Conservation (phyloP, 1,140 invertebrate species). For the Campoletis sonorensis region DNA sequence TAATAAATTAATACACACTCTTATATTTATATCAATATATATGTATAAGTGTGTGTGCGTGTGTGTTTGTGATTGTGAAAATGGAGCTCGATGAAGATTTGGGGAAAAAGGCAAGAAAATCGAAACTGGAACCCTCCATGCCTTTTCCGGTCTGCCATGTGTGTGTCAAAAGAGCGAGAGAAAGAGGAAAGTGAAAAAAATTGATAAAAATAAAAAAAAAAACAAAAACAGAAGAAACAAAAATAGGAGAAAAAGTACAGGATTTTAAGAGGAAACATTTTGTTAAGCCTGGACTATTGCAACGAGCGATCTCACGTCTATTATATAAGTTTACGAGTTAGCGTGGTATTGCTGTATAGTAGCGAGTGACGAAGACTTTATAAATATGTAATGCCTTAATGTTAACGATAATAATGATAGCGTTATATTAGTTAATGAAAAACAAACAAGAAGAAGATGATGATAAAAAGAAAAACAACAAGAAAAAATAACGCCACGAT, state of each 20-base stretch:
- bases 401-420: conserved; percentile 75
- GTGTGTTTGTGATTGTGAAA: conserved; percentile 23
- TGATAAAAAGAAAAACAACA: conserved; percentile 20
- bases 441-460: conserved; percentile 31
- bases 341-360: conserved; percentile 70
- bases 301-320: conserved; percentile 76
- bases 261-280: conserved; percentile 39
- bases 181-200: conserved; percentile 3
- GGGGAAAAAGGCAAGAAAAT: not conserved
- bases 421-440: conserved; percentile 67
- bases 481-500: conserved; percentile 49
- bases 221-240: not conserved
- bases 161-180: not conserved
- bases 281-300: conserved; percentile 72
- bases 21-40: not conserved
- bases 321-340: conserved; percentile 72
- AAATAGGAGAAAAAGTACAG: not conserved
- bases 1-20: conserved; percentile 7
- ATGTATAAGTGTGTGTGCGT: conserved; percentile 21
- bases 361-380: conserved; percentile 68
- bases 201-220: no score
- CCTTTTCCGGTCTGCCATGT: conserved; percentile 46
- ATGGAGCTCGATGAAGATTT: not conserved
- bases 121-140: not conserved
- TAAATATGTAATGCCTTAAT: conserved; percentile 77